Conservation (phyloP, 1,140 invertebrate genomes). For the Scaptomyza montana region DNA sequence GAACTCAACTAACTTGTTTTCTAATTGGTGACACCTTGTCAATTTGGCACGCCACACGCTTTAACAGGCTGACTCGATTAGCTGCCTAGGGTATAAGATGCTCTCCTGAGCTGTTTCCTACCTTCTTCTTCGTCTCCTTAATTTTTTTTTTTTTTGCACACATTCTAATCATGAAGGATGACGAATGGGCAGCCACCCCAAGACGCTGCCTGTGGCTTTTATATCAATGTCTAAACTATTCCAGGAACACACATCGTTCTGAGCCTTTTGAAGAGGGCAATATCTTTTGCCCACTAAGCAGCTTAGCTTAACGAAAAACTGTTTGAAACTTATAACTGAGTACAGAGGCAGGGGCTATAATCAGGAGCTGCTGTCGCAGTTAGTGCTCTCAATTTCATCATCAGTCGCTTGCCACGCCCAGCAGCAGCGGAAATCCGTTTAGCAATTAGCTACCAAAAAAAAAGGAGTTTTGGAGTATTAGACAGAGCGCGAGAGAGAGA, state of each 20-base stretch:
- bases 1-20: conserved; percentile 66
- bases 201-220: conserved; percentile 71
- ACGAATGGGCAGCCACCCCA: conserved; percentile 54
- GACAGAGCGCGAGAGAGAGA: not conserved
- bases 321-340: conserved; percentile 25
- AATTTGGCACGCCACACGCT: conserved; percentile 77
- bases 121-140: conserved; percentile 1
- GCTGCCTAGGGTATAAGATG: conserved; percentile 30
- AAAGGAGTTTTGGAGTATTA: conserved; percentile 1
- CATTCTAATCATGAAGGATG: conserved; percentile 64
- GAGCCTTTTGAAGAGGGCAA: conserved; percentile 2
- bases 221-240: conserved; percentile 80
- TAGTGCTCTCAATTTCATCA: conserved; percentile 73
- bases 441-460: conserved; percentile 60
- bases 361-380: conserved; percentile 11
- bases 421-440: conserved; percentile 75
- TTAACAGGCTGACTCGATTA: conserved; percentile 72
- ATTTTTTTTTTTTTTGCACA: conserved; percentile 30
- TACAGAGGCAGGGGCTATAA: not conserved
- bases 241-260: conserved; percentile 41
- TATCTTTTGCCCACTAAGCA: conserved; percentile 53
- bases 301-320: conserved; percentile 53
- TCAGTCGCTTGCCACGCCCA: conserved; percentile 67
- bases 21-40: conserved; percentile 81
- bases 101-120: conserved; percentile 8